Evolutionary conservation across 2,888 invertebrate species (phyloP), one percentile per base, ranked within the genome.

Genomic region (Ganaspis brasiliensis): DNA sequence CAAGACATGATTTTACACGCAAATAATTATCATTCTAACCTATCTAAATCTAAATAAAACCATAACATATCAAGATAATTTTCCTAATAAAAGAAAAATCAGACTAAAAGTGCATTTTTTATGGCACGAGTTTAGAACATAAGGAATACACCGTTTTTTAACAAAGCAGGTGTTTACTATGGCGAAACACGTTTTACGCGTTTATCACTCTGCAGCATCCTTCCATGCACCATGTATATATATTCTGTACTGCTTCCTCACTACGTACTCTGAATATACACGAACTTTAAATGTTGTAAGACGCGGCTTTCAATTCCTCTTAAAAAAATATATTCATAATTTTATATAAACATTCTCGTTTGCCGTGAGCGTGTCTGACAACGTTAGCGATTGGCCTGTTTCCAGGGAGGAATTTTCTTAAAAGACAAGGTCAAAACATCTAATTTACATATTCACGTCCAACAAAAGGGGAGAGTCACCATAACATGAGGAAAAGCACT

Each of bases 121-220:
- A 52, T 19, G 19, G 9, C 9, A 19, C 52, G 4, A 52, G 52
- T 52, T 52, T 52, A 8, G 19, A 52, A 19, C 19, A 52, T 52
- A 52, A 52, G 52, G 19, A 52, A 19, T 19, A 1, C 6, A 14
- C 10, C 1, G 4, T 40, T 14, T 63, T 63, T 63, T 14, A 40
- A 40, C 12, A 19, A 40, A 40, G 40, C 37, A 63, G 37, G 63
- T 63, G 40, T 63, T 63, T 63, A 63, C 63, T 63, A 40, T 63
- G 63, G 63, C 21, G 14, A 37, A 63, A 63, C 63, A 63, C 63
- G 63, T 63, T 40, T 37, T 21, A 63, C 19, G 21, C 63, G 24
- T 63, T 63, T 63, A 63, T 63, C 63, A 63, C 63, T 52, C 63
- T 21, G 19, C 63, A 63, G 40, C 63, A 63, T 40, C 63, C 63